Percentiles rank a stretch among this genome's conserved stretches.
Conservation (phyloP, 2,888 invertebrate species). For the Criorhina ranunculi region DNA sequence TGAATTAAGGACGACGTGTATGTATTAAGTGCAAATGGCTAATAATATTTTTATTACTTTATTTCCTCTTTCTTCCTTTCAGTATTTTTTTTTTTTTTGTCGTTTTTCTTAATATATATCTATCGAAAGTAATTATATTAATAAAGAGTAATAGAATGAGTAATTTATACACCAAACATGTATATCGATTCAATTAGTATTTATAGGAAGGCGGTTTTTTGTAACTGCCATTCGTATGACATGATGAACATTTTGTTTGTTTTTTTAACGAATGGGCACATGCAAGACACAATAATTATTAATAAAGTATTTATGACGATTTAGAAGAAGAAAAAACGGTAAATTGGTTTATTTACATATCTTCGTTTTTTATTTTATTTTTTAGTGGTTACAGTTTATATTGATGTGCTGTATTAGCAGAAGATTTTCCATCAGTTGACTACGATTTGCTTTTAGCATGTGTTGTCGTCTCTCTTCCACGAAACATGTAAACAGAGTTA, state of each 20-base stretch:
- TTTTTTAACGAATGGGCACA: slow-evolving; percentile 60
- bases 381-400: too few relatives aligned
- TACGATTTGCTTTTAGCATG: too few relatives aligned
- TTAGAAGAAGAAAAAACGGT: neutral
- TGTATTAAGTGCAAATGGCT: slow-evolving; percentile 56
- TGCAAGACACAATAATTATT: slow-evolving; percentile 69
- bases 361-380: neutral
- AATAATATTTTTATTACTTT: neutral
- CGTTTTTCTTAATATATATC: slow-evolving; percentile 34
- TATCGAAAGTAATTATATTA: slow-evolving; percentile 54
- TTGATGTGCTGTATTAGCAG: too few relatives aligned
- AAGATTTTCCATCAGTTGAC: too few relatives aligned
- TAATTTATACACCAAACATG: slow-evolving; percentile 61
- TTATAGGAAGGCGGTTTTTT: slow-evolving; percentile 42
- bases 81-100: slow-evolving; percentile 48
- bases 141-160: slow-evolving; percentile 62
- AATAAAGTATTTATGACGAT: slow-evolving; percentile 73
- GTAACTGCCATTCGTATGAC: slow-evolving; percentile 41
- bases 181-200: slow-evolving; percentile 65
- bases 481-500: too few relatives aligned
- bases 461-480: too few relatives aligned
- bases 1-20: slow-evolving; percentile 54
- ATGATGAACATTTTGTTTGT: slow-evolving; percentile 52
- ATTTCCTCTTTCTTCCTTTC: slow-evolving; percentile 32
- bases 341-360: neutral